phyloP scores from a whole-genome alignment of 1,140 invertebrate genomes.

The Drosophila pseudoobscura region DNA sequence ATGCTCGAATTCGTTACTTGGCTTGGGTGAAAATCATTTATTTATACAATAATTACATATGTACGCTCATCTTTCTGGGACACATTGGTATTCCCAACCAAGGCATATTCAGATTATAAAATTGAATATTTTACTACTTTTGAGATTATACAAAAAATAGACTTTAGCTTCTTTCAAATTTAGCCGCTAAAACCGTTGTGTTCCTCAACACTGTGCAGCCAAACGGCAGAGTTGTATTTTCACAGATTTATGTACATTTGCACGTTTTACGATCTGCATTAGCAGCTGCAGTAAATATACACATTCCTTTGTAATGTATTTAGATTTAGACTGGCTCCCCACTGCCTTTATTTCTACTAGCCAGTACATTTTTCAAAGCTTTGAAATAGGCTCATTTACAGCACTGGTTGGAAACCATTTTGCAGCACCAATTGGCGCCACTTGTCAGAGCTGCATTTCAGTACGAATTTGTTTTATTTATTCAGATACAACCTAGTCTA shows the following conservation, averaged over 20 bases:
- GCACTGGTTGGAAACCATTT: conserved; percentile 3
- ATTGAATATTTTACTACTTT: not conserved
- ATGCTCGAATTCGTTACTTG: conserved; percentile 9
- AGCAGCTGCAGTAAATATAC: too few species aligned
- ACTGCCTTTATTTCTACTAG: too few species aligned
- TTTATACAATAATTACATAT: conserved; percentile 53
- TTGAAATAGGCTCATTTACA: conserved; percentile 1
- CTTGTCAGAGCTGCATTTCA: conserved; percentile 11
- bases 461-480: not conserved
- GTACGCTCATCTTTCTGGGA: conserved; percentile 5
- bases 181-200: too few species aligned
- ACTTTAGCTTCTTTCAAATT: too few species aligned
- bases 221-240: too few species aligned
- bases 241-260: too few species aligned
- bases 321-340: too few species aligned
- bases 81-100: not conserved
- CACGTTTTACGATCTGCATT: too few species aligned
- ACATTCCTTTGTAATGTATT: too few species aligned
- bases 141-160: too few species aligned
- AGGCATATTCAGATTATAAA: not conserved
- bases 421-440: conserved; percentile 20
- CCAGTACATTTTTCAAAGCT: too few species aligned
- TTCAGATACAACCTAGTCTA: not conserved
- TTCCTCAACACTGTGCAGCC: too few species aligned
- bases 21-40: conserved; percentile 27